Conservation (phyloP, 64 coral and sea anemone species). For the Cladopsammia gracilis region DNA sequence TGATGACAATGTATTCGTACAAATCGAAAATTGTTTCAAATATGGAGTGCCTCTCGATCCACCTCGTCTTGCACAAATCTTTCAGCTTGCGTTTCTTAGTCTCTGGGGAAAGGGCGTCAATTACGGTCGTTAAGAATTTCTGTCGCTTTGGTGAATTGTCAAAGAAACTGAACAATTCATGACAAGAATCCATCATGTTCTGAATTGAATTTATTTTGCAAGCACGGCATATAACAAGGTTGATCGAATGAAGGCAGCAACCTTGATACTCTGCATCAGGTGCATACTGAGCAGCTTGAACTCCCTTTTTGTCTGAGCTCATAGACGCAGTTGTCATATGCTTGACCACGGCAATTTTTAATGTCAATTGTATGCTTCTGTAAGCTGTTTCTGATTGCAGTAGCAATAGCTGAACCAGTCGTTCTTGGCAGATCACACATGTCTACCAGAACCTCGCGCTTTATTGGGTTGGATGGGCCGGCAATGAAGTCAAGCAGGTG, state of each 20-base stretch:
- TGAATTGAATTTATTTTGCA: slow-evolving; percentile 31
- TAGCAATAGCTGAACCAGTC: slow-evolving; percentile 59
- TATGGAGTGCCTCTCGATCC: slow-evolving; percentile 3
- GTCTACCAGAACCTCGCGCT: slow-evolving; percentile 25
- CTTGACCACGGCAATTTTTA: slow-evolving; percentile 64
- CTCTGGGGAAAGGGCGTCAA: slow-evolving; percentile 52
- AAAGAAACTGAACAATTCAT: slow-evolving; percentile 54
- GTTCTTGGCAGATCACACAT: slow-evolving; percentile 53
- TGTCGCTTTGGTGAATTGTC: slow-evolving; percentile 61
- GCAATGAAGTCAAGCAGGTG: slow-evolving; percentile 37
- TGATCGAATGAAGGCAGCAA: slow-evolving; percentile 54
- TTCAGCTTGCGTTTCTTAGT: slow-evolving; percentile 55
- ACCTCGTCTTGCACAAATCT: slow-evolving; percentile 47
- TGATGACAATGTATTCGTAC: slow-evolving; percentile 5
- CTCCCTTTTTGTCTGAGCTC: slow-evolving; percentile 49
- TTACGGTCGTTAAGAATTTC: slow-evolving; percentile 49
- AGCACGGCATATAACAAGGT: slow-evolving; percentile 59
- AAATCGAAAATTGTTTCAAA: slow-evolving; percentile 12
- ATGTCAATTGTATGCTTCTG: slow-evolving; percentile 28
- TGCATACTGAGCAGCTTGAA: slow-evolving; percentile 40
- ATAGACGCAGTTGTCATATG: slow-evolving; percentile 64
- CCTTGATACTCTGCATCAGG: slow-evolving; percentile 53
- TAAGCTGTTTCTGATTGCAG: slow-evolving; percentile 59
- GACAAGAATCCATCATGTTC: slow-evolving; percentile 56
- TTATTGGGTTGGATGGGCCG: slow-evolving; percentile 34